Base-by-base conservation (phyloP, 1,140 invertebrate species). In the Gonatopus flavifemur region DNA sequence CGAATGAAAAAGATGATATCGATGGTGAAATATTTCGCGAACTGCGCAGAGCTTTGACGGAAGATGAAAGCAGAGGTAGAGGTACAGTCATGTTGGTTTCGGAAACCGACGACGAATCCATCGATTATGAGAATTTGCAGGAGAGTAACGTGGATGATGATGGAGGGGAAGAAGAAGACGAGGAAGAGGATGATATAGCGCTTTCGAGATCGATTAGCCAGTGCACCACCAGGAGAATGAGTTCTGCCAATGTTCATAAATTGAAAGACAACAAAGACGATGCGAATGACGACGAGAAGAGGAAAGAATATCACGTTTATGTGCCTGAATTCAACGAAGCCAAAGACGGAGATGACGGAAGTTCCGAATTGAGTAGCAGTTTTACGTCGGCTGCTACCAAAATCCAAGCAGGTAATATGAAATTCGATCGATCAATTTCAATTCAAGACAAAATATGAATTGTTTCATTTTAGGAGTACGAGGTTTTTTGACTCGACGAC, bases 321-420 rank as follows among this genome's bases (percentile, higher is more conserved):
- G 43, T 56, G 19, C 43, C 49, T 16, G 59, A 51, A 40, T 38
- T 47, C 10, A 41, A 41, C 12, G 31, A 13, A 10, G 51, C 46
- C 25, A 41, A 55, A 10, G 41, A 59, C 22, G 19, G n/a, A 45
- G n/a, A 45, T 35, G 8, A 45, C 24, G 1, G 41, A 43, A 31
- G 46, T 24, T 30, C 37, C 13, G 36, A 43, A 18, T 40, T 43
- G 13, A 58, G 49, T 8, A 65, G 59, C 21, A 59, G 55, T 31
- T 65, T 62, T 12, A 56, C 36, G 33, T 66, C 59, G 2, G 64
- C 69, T 4, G 64, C 49, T 3, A 59, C 64, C 4, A 66, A 65
- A 54, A 69, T 70, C 56, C 70, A 74, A 65, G 64, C 67, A 24
- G 62, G 71, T 72, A 32, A 45, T 60, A 44, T 40, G 18, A 32